Evolutionary conservation across 2,113 vertebrate genomes (phyloP).

Genomic region (Cheilinus undulatus): DNA sequence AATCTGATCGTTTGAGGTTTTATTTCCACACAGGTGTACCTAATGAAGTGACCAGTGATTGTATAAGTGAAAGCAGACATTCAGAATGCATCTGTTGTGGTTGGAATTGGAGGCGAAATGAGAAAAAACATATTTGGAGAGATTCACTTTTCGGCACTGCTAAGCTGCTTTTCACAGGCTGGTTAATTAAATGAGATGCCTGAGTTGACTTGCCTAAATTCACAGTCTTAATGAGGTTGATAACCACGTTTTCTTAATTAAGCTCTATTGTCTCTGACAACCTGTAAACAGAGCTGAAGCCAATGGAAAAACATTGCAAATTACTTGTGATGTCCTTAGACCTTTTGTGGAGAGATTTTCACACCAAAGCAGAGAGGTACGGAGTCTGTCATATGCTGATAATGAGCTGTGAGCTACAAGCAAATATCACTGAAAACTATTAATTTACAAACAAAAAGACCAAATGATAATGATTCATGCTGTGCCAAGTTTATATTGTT

Average conservation of each 20-base stretch:
- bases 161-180: slow-evolving; percentile 56
- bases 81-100: background rate
- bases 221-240: slow-evolving; percentile 57
- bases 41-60: too few relatives aligned
- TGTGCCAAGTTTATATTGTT: too few relatives aligned
- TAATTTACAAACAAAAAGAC: background rate
- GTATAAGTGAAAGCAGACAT: too few relatives aligned
- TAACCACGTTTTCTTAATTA: slow-evolving; percentile 72
- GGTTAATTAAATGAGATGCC: slow-evolving; percentile 72
- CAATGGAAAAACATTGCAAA: slow-evolving; percentile 38
- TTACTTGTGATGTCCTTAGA: slow-evolving; percentile 41
- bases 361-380: slow-evolving; percentile 3
- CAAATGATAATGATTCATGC: background rate
- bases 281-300: slow-evolving; percentile 60
- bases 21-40: too few relatives aligned
- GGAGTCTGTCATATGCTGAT: slow-evolving; percentile 33
- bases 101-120: background rate
- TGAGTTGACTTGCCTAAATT: slow-evolving; percentile 55
- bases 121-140: background rate
- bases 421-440: slow-evolving; percentile 17
- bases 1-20: too few relatives aligned
- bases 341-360: slow-evolving; percentile 29
- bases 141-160: slow-evolving; percentile 16
- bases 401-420: slow-evolving; percentile 10
- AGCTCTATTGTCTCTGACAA: slow-evolving; percentile 63